Percentiles rank a stretch among this genome's conserved stretches.
Evolutionary conservation across 2,888 invertebrate genomes (phyloP).

Genomic region (Polymixis flavicincta): DNA sequence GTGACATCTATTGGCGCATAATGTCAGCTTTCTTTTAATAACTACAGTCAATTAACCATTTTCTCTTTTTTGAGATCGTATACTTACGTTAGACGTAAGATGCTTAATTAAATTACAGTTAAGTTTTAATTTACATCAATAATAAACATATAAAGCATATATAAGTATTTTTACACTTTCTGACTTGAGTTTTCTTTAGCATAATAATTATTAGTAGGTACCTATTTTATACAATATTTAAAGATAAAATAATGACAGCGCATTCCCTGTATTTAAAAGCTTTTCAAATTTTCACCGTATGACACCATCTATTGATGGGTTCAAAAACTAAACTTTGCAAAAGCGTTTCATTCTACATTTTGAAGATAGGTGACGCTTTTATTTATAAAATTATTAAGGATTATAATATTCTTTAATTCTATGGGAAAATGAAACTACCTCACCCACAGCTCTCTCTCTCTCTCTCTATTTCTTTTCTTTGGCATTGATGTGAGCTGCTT

Average conservation of each 20-base stretch:
- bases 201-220: background rate
- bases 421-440: background rate
- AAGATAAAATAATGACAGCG: background rate
- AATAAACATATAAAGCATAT: constrained; percentile 2
- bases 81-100: background rate
- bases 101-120: constrained; percentile 1
- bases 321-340: background rate
- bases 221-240: background rate
- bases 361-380: constrained; percentile 35
- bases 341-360: background rate
- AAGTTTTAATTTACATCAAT: background rate
- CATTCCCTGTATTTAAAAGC: background rate
- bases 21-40: background rate
- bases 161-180: background rate
- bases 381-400: background rate
- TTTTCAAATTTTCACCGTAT: background rate
- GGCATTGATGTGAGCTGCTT: constrained; percentile 4
- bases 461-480: background rate
- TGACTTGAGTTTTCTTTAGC: background rate
- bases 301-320: background rate
- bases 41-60: background rate
- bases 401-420: background rate
- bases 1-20: background rate
- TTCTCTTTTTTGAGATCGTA: constrained; percentile 21
- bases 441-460: background rate